A percentile compares a stretch with the other conserved stretches of the same genome.
These are phyloP conservation scores for Rattus rattus DNA, from an alignment of 2,113 vertebrate genomes.

Conservation along the genomic window DNA sequence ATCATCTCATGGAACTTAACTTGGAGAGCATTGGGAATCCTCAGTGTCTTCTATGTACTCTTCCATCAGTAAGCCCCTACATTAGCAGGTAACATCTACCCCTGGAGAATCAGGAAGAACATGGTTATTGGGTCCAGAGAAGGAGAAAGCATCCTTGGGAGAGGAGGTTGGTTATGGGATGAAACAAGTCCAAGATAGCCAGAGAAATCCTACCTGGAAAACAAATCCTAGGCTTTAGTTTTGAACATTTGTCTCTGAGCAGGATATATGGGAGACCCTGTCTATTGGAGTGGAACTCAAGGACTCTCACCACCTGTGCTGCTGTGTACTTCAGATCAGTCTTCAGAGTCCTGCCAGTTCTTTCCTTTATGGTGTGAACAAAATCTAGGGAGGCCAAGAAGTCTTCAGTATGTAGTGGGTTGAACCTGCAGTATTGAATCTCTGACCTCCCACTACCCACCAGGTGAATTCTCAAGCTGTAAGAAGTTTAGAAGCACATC, in stretches of 20 bases:
- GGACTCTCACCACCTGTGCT: constrained; percentile 61
- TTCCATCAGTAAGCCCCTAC: constrained; percentile 70
- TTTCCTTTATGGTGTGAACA: not conserved
- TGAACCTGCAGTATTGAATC: not conserved
- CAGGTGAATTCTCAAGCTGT: not conserved
- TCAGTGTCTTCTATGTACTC: constrained; percentile 82
- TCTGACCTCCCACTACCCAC: too few species aligned
- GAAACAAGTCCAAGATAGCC: not conserved
- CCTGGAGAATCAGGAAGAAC: not conserved
- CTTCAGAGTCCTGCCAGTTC: not conserved
- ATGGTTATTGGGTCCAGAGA: not conserved
- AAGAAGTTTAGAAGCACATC: not conserved
- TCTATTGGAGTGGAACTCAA: not conserved
- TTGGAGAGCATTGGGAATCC: constrained; percentile 78
- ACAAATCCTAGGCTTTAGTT: not conserved
- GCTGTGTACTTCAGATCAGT: not conserved
- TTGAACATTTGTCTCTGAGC: not conserved
- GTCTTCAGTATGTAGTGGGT: not conserved
- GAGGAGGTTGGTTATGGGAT: not conserved
- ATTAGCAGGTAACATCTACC: constrained; percentile 46
- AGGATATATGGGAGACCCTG: not conserved
- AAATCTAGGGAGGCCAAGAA: constrained; percentile 11
- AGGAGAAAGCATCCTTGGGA: not conserved
- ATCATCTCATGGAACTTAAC: constrained; percentile 84
- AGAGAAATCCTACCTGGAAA: not conserved